These are phyloP conservation scores for Pipistrellus pygmaeus DNA, from an alignment of 2,797 vertebrate species.

Conservation along the genomic window DNA sequence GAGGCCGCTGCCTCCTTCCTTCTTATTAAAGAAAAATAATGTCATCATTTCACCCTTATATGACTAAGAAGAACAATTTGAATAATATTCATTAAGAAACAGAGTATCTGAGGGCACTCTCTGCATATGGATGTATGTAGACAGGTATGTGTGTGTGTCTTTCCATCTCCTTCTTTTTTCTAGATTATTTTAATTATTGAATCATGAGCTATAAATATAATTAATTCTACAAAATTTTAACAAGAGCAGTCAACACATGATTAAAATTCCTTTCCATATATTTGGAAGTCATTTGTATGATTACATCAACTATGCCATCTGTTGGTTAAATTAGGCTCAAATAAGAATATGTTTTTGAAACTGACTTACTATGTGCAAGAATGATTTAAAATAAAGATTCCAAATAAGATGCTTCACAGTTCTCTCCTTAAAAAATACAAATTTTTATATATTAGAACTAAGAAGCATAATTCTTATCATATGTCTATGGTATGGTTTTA, in stretches of 20 bases:
- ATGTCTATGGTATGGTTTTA: not conserved
- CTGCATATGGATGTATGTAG: not conserved
- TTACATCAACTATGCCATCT: not conserved
- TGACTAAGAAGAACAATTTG: not conserved
- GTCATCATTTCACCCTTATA: not conserved
- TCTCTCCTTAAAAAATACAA: not conserved
- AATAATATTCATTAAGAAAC: slow-evolving; percentile 1
- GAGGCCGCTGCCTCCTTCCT: not conserved
- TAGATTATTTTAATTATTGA: not conserved
- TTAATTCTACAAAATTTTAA: slow-evolving; percentile 34
- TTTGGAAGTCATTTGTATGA: not conserved
- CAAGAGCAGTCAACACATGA: not conserved
- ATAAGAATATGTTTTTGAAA: slow-evolving; percentile 13
- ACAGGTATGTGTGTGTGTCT: not conserved
- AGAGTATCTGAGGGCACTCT: not conserved
- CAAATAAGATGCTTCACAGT: not conserved
- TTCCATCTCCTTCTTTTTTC: not conserved
- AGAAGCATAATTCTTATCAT: not conserved
- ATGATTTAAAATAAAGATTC: slow-evolving; percentile 32
- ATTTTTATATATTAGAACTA: not conserved
- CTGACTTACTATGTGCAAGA: not conserved
- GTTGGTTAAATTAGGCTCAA: not conserved
- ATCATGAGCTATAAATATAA: not conserved
- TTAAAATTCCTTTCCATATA: not conserved
- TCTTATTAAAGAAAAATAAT: slow-evolving; percentile 36